Base-by-base conservation (phyloP, 2,113 vertebrate species). In the Pluvianellus socialis region DNA sequence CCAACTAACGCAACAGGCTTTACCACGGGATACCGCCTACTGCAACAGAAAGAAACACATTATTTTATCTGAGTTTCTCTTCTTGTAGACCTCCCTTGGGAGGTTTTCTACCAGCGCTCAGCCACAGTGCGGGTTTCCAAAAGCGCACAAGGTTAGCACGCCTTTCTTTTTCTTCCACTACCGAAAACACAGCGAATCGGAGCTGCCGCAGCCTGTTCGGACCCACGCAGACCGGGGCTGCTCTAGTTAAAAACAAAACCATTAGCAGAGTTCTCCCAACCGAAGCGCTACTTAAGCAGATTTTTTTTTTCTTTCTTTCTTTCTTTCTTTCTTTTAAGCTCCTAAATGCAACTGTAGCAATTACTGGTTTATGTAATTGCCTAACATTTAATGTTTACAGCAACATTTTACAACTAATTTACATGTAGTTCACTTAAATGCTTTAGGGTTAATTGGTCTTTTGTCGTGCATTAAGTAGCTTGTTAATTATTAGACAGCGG, bases 401-500 rank as follows among this genome's bases (percentile, higher is more conserved):
- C 94, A 93, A 97, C 80, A 49, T 96, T 98, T 98, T 98, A 98
- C 96, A 98, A 96, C 93, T 96, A 93, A 98, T 98, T 98, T 97
- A 95, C 95, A 95, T 95, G 96, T 55, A 92, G 82, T 96, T 98
- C 98, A 96, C 94, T 86, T 86, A 94, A 97, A 92, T 33, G 93
- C 84, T 98, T 95, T 93, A 82, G 93, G 97, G 96, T 97, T 96
- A 97, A 98, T 98, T 98, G 97, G 93, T 82, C 95, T 94, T 98
- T 96, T 97, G 88, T 87, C 58, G 21, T 18, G 49, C 86, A 97
- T 97, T 98, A 98, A 98, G 96, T 56, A 98, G 94, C 79, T 96
- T 96, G 98, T 98, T 98, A 98, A 98, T 97, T 96, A 98, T 98
- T 98, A 98, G 97, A 93, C 94, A 95, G 65, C 13, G 53, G 47